Percentiles rank a stretch among this genome's conserved stretches.
These are phyloP conservation scores for Lasioglossum marginatum DNA, from an alignment of 2,888 invertebrate species.

Conservation along the genomic window DNA sequence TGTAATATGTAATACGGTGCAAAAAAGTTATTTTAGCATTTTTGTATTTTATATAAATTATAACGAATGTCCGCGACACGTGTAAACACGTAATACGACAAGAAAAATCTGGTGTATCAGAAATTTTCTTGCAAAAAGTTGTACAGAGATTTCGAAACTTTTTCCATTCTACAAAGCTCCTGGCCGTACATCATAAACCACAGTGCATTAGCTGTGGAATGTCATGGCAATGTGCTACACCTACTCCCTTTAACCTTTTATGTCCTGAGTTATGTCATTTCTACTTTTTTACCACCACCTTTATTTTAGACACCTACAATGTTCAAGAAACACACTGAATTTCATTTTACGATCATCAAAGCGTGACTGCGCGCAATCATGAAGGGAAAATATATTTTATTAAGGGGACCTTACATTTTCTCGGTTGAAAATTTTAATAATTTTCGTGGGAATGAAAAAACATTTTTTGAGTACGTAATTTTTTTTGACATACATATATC, in stretches of 20 bases:
- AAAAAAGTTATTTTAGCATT: too few relatives aligned
- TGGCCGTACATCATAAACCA: not conserved
- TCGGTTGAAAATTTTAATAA: too few relatives aligned
- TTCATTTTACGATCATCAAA: not conserved
- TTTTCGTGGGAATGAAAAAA: too few relatives aligned
- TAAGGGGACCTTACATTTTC: not conserved
- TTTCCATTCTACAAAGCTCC: not conserved
- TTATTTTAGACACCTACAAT: not conserved
- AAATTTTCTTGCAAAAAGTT: not conserved
- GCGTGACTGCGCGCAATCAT: not conserved
- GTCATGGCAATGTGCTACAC: conserved; percentile 5
- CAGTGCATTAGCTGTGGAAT: not conserved
- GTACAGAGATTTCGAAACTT: not conserved
- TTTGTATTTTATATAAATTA: too few relatives aligned
- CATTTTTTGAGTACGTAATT: too few relatives aligned
- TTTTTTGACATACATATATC: too few relatives aligned
- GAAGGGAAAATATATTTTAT: not conserved
- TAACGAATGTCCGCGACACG: too few relatives aligned
- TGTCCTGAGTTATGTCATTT: not conserved
- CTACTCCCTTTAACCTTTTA: conserved; percentile 9
- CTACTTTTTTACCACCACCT: not conserved
- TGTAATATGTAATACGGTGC: too few relatives aligned
- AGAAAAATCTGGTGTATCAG: not conserved
- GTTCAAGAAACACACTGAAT: not conserved
- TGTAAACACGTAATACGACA: not conserved